Base-by-base conservation (phyloP, 2,888 invertebrate genomes). In the Caenorhabditis imperialis region DNA sequence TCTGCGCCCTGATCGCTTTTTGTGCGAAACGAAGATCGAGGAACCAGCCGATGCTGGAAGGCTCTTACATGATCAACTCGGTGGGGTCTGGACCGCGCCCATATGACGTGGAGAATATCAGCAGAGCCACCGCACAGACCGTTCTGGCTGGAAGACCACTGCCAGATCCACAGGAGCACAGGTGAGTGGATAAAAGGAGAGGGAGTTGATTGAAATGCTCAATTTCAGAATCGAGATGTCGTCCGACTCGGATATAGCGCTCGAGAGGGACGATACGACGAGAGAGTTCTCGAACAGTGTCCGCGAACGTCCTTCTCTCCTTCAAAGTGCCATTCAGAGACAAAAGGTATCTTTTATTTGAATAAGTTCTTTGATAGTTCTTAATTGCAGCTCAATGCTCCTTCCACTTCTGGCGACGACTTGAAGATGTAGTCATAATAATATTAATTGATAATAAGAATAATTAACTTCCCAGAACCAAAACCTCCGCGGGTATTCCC, bases 41-140 rank as follows among this genome's bases (percentile, higher is more conserved):
- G n/a, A 50, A 37, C 37, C 30, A 27, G 7, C 27, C 53, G 1
- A 58, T 61, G 42, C 22, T 51, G 27, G 65, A 73, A 50, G 73
- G 73, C 12, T 38, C 73, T 25, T 87, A 87, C 65, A 87, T 87
- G 87, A 79, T 85, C 42, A 82, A 83, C 54, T 79, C 77, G 22
- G 54, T 67, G 7, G 74, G 81, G 12, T 77, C 78, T 4, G 84
- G 85, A 1, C 87, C 87, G 12, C 67, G 85, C 14, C 87, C 87
- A 1, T 88, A 87, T 69, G 86, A 87, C 58, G 86, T 88, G 8
- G 83, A 84, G 50, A 74, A 81, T 30, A 80, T 88, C 48, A 75
- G 84, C 10, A 53, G 87, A 23, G 71, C 74, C 8, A 84, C 81
- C 8, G 87, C 87, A 7, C 86, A 87, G 58, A 83, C 69, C 30